Evolutionary conservation across 1,140 invertebrate genomes (phyloP).

Genomic region (Zaprionus vittiger): DNA sequence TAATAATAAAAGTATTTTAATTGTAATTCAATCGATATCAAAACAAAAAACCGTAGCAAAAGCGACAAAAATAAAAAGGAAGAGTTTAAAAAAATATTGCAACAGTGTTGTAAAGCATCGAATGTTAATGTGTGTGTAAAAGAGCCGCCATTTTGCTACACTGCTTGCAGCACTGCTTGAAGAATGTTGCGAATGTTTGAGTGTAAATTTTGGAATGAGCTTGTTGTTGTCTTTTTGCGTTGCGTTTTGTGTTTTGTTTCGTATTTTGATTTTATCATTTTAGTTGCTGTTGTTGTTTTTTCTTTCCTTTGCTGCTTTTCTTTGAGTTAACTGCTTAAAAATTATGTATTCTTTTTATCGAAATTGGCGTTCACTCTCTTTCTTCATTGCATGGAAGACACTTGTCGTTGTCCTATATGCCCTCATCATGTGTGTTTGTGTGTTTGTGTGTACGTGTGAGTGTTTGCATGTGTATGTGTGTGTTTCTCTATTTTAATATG

Average conservation of each 20-base stretch:
- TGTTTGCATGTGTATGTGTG: constrained; percentile 46
- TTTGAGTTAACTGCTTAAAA: constrained; percentile 48
- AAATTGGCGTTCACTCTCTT: constrained; percentile 55
- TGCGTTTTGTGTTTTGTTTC: neutral
- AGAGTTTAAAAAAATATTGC: constrained; percentile 63
- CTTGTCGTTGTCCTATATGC: constrained; percentile 58
- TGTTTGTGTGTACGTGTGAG: constrained; percentile 36
- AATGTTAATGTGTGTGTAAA: constrained; percentile 6
- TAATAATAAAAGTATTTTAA: constrained; percentile 53
- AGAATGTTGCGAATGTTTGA: constrained; percentile 21
- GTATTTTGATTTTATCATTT: constrained; percentile 33
- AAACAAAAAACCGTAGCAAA: constrained; percentile 55
- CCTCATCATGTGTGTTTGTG: constrained; percentile 25
- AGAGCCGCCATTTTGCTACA: constrained; percentile 35
- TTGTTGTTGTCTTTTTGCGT: constrained; percentile 50
- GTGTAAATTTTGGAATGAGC: constrained; percentile 63
- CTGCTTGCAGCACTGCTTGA: constrained; percentile 41
- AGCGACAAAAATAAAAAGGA: constrained; percentile 49
- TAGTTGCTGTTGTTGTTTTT: constrained; percentile 30
- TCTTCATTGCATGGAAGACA: constrained; percentile 59
- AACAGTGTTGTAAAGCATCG: constrained; percentile 62
- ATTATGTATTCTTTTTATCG: constrained; percentile 46
- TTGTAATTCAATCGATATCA: constrained; percentile 40
- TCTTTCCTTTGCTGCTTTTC: constrained; percentile 44
- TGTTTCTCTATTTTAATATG: constrained; percentile 65